These are phyloP conservation scores for Willowsia nigromaculata DNA, from an alignment of 2,888 invertebrate species.

Conservation along the genomic window DNA sequence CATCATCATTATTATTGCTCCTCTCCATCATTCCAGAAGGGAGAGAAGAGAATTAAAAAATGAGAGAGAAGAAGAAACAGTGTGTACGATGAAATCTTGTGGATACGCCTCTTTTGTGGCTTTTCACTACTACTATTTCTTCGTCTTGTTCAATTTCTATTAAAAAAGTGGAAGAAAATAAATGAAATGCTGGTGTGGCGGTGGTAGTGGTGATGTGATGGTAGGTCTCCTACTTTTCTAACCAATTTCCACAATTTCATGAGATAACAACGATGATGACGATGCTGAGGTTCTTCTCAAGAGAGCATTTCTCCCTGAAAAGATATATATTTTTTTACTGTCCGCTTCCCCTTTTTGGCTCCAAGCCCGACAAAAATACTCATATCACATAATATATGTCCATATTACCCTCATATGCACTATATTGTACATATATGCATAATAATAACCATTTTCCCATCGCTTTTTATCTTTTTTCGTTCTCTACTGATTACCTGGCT, in stretches of 20 bases:
- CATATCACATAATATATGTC: background rate
- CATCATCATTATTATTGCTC: slow-evolving; percentile 37
- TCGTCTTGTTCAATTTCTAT: background rate
- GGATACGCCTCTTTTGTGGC: slow-evolving; percentile 56
- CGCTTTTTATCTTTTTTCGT: background rate
- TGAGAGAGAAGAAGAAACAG: background rate
- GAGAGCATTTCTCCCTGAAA: background rate
- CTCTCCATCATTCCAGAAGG: slow-evolving; percentile 24
- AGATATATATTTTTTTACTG: slow-evolving; percentile 2
- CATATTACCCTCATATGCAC: background rate
- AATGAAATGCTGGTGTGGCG: slow-evolving; percentile 33
- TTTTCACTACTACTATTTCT: slow-evolving; percentile 18
- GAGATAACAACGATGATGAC: slow-evolving; percentile 21
- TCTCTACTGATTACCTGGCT: background rate
- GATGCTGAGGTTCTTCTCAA: slow-evolving; percentile 28
- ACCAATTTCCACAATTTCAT: slow-evolving; percentile 51
- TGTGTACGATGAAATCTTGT: slow-evolving; percentile 49
- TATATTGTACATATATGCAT: background rate
- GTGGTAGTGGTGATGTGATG: slow-evolving; percentile 20
- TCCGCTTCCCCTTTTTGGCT: slow-evolving; percentile 55
- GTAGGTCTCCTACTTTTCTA: background rate
- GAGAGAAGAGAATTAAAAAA: slow-evolving; percentile 4
- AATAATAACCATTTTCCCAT: slow-evolving; percentile 43
- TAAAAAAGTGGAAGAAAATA: slow-evolving; percentile 14
- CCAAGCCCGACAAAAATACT: slow-evolving; percentile 49